phyloP scores from a whole-genome alignment of 2,888 invertebrate species.

The Anarsia innoxiella region DNA sequence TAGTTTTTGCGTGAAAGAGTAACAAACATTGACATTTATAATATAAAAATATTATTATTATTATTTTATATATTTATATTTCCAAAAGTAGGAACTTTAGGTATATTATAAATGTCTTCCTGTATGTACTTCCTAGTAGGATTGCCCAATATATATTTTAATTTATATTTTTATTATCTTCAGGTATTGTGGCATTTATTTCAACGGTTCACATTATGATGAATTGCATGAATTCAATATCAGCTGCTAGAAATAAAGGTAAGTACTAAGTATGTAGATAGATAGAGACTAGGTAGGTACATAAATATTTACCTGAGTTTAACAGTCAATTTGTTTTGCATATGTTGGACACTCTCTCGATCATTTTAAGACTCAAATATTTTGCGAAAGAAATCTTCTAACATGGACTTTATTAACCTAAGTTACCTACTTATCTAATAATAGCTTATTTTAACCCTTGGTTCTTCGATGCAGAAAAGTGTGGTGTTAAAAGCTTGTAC shows the following conservation, averaged over 20 bases:
- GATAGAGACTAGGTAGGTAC: neutral
- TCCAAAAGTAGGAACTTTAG: neutral
- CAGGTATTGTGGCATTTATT: slow-evolving; percentile 51
- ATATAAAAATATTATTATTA: neutral
- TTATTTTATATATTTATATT: neutral
- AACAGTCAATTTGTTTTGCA: neutral
- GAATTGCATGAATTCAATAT: slow-evolving; percentile 26
- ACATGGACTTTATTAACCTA: neutral
- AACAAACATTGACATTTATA: neutral
- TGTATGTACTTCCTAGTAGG: neutral
- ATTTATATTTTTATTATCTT: slow-evolving; percentile 10
- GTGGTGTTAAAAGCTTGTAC: too few species aligned
- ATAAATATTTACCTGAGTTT: neutral
- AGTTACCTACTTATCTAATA: too few species aligned
- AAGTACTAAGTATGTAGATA: slow-evolving; percentile 1
- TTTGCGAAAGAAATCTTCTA: neutral
- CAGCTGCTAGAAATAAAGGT: slow-evolving; percentile 32
- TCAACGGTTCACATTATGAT: slow-evolving; percentile 37
- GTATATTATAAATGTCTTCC: neutral
- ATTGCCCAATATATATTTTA: neutral
- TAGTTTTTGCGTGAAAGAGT: neutral
- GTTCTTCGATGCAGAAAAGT: too few species aligned
- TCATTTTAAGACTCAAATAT: neutral
- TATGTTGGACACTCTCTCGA: neutral
- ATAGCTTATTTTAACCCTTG: too few species aligned